Base-by-base conservation (phyloP, 2,888 invertebrate genomes). In the Flabesymbios commensalis region DNA sequence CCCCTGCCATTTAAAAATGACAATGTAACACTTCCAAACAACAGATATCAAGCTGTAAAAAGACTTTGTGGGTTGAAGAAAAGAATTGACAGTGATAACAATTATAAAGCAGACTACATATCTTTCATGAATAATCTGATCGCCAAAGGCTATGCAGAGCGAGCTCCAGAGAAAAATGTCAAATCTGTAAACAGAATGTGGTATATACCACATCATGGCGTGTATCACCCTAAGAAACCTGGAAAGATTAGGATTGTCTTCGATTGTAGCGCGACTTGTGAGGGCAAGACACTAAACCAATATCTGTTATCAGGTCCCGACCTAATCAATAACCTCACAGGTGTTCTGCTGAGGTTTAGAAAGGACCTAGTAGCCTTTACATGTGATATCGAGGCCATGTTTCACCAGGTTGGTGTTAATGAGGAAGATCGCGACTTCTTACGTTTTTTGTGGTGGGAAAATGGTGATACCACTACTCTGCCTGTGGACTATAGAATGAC, bases 1-100 rank as follows among this genome's bases (percentile, higher is more conserved):
- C 64, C 61, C 14, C 31, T 64, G 17, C 61, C 64, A 14, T 61
- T 61, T 24, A 42, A 33, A 17, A 14, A 31, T 3, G 32, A 36
- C 26, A 26, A n/a, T n/a, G n/a, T 19, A 4, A 7, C 22, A 1
- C 51, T 64, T 10, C 60, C 60, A 14, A 48, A 61, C 42, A 64
- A 61, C 57, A 43, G 17, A 33, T 10, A 32, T 10, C 10, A 28
- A 10, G 64, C 64, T 1, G 14, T n/a, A 2, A 28, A 36, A 2
- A 29, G 64, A 19, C 24, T 56, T 14, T 22, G n/a, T 4, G 5
- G 26, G 7, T 51, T 56, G 2, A 48, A 49, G 31, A 54, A 22
- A 29, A 63, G 51, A 32, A 14, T 63, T 24, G 5, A n/a, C 14
- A n/a, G 32, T 19, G 45, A 59, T 29, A 19, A 26, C 5, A 2